phyloP scores from a whole-genome alignment of 2,113 vertebrate species.

The Clarias macrocephalus region DNA sequence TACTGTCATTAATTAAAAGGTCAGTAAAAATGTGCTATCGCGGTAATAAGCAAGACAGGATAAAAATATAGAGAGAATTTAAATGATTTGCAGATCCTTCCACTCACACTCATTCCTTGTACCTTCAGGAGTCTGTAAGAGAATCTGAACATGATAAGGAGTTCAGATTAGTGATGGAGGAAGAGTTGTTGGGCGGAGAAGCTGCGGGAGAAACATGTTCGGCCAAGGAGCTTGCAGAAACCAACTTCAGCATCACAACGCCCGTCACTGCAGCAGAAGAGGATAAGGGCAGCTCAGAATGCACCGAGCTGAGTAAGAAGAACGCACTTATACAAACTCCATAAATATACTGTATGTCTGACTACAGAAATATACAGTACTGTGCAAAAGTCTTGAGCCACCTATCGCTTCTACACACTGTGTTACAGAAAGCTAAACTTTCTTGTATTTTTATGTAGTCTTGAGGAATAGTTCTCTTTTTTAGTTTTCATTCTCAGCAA shows the following conservation, averaged over 20 bases:
- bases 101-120: neutral
- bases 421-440: no score
- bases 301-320: constrained; percentile 47
- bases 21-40: neutral
- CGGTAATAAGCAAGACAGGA: neutral
- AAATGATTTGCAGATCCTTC: neutral
- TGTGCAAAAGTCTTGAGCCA: no score
- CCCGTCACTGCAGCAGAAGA: constrained; percentile 10
- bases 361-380: neutral
- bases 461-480: no score
- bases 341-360: no score
- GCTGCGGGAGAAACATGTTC: constrained; percentile 11
- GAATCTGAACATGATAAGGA: constrained; percentile 40
- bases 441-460: no score
- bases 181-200: constrained; percentile 18
- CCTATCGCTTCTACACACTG: no score
- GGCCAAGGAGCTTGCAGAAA: constrained; percentile 39
- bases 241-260: constrained; percentile 20
- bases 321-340: neutral
- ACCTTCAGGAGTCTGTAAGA: neutral
- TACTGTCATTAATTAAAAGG: neutral
- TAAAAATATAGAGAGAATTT: neutral
- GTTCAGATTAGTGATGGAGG: constrained; percentile 20
- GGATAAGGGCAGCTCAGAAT: constrained; percentile 43
- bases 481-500: no score